phyloP scores from a whole-genome alignment of 2,888 invertebrate genomes.

The Punctoribates punctum region DNA sequence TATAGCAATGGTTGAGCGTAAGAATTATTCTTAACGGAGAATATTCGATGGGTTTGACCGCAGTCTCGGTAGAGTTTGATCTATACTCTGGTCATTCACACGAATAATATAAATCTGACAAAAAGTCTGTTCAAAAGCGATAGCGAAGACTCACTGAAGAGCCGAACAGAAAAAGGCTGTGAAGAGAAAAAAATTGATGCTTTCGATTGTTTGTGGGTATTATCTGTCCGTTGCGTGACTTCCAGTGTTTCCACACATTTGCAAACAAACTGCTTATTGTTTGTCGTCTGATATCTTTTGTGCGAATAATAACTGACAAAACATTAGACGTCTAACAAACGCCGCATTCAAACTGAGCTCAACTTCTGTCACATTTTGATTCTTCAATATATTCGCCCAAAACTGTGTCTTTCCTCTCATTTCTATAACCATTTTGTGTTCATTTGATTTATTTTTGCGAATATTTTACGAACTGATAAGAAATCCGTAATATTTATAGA shows the following conservation, averaged over 20 bases:
- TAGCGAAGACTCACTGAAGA: not conserved
- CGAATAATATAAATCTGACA: too few relatives aligned
- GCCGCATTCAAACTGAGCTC: not conserved
- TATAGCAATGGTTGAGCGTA: too few relatives aligned
- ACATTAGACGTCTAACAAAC: not conserved
- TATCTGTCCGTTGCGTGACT: slow-evolving; percentile 9
- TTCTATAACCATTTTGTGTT: not conserved
- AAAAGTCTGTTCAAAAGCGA: too few relatives aligned
- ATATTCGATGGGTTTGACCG: too few relatives aligned
- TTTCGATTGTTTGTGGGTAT: not conserved
- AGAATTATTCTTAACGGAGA: too few relatives aligned
- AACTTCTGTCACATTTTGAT: not conserved
- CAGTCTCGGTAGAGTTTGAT: too few relatives aligned
- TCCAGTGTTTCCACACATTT: not conserved
- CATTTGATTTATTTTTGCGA: not conserved
- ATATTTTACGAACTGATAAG: slow-evolving; percentile 9
- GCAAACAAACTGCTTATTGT: not conserved
- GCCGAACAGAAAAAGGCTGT: not conserved
- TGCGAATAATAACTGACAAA: not conserved
- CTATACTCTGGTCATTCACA: too few relatives aligned
- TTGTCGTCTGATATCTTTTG: slow-evolving; percentile 5
- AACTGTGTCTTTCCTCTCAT: not conserved
- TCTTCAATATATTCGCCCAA: not conserved
- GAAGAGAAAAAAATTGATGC: not conserved
- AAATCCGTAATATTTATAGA: not conserved